Percentiles rank a stretch among this genome's conserved stretches.
phyloP scores from a whole-genome alignment of 2,797 vertebrate species.

The Betta splendens region DNA sequence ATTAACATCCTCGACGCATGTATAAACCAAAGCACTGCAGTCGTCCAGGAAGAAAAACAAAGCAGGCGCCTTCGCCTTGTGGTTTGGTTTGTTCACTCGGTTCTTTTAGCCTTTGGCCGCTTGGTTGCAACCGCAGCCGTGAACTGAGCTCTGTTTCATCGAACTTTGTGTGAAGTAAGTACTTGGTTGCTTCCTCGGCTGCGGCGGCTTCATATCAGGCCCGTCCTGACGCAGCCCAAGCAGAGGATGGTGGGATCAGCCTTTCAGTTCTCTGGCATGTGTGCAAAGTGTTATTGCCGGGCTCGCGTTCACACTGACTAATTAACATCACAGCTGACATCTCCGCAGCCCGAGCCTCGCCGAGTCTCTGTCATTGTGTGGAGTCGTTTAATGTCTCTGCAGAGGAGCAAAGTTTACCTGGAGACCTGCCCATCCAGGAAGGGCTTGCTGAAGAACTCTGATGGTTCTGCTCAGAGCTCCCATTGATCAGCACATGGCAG shows the following conservation, averaged over 20 bases:
- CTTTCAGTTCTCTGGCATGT: constrained; percentile 18
- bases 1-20: no score
- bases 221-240: constrained; percentile 16
- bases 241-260: constrained; percentile 18
- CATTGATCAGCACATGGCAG: no score
- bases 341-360: constrained; percentile 7
- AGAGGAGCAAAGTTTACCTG: constrained; percentile 12
- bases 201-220: constrained; percentile 28
- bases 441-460: neutral
- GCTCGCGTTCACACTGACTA: constrained; percentile 32
- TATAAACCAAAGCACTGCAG: no score
- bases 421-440: constrained; percentile 7
- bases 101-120: neutral
- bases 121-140: neutral
- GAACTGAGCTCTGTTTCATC: no score
- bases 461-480: neutral
- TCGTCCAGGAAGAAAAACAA: no score
- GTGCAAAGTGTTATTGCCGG: constrained; percentile 26
- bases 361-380: constrained; percentile 13
- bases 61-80: no score
- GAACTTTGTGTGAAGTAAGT: neutral
- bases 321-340: constrained; percentile 39
- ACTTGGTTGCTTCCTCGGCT: constrained; percentile 13
- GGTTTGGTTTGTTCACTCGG: no score
- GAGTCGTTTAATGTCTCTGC: constrained; percentile 17